Evolutionary conservation across 2,113 vertebrate species (phyloP).

Genomic region (Bostrychus sinensis): DNA sequence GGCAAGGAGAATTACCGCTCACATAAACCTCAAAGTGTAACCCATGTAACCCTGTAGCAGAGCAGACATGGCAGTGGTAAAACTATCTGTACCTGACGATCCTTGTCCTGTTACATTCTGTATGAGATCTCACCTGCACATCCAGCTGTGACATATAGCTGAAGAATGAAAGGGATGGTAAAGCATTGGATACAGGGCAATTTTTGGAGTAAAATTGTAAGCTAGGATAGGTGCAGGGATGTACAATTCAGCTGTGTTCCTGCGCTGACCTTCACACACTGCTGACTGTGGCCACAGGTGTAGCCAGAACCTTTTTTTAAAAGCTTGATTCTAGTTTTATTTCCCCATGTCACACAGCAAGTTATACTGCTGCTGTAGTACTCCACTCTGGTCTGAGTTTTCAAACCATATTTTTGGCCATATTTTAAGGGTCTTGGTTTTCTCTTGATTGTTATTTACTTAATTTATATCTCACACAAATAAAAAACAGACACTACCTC

Average conservation of each 20-base stretch:
- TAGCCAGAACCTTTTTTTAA: conserved; percentile 15
- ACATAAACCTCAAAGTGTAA: conserved; percentile 44
- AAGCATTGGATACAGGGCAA: conserved; percentile 20
- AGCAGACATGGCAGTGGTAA: conserved; percentile 30
- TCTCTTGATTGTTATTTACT: no score
- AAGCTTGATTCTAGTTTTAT: background rate
- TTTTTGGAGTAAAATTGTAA: conserved; percentile 3
- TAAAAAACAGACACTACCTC: no score
- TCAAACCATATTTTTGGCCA: no score
- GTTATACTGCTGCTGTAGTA: no score
- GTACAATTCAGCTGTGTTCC: conserved; percentile 24
- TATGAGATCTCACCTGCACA: conserved; percentile 32
- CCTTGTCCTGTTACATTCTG: conserved; percentile 55
- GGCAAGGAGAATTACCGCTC: conserved; percentile 29
- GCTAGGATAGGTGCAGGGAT: conserved; percentile 21
- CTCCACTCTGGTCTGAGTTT: no score
- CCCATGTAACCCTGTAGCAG: no score
- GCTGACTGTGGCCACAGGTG: conserved; percentile 35
- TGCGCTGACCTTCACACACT: conserved; percentile 34
- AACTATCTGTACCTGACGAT: conserved; percentile 49
- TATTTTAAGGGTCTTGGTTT: no score
- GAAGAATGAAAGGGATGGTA: conserved; percentile 29
- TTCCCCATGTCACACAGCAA: background rate
- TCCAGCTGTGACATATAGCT: conserved; percentile 43
- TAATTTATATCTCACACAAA: no score